Evolutionary conservation across 30 jellyfish, hydroid and myxozoan species (phyloP).

Genomic region (Nemopilema nomurai): DNA sequence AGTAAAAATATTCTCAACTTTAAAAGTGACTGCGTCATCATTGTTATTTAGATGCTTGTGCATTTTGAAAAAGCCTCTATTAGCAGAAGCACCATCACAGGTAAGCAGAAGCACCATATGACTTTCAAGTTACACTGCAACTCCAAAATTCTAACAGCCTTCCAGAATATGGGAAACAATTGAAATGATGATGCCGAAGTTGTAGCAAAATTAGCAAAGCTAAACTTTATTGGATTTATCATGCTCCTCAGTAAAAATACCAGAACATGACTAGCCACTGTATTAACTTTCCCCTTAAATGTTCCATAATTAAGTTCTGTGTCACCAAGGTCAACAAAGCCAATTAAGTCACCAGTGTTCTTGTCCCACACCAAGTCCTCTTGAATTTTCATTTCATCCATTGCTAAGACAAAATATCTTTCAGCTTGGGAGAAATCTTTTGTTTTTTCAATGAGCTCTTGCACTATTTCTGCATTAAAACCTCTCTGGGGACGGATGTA

Average conservation of each 20-base stretch:
- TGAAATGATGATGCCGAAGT: constrained; percentile 3
- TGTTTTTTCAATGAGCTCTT: constrained; percentile 6
- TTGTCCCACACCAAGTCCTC: constrained; percentile 59
- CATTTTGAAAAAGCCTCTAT: no score
- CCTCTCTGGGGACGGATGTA: constrained; percentile 64
- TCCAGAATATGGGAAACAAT: constrained; percentile 29
- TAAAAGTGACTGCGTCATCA: constrained; percentile 9
- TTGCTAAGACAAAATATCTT: constrained; percentile 8
- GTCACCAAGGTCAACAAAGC: constrained; percentile 48
- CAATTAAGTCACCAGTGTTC: constrained; percentile 52
- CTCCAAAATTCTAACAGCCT: constrained; percentile 47
- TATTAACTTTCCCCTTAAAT: not conserved
- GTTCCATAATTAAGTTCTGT: constrained; percentile 16
- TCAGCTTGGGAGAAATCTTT: constrained; percentile 15
- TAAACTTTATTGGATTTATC: not conserved
- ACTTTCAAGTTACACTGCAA: constrained; percentile 8
- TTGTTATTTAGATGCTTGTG: not conserved
- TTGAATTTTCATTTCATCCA: constrained; percentile 21
- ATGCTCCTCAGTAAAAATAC: constrained; percentile 23
- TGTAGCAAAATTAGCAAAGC: constrained; percentile 20
- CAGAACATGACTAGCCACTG: constrained; percentile 31
- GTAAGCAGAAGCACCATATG: not conserved
- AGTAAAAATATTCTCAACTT: not conserved
- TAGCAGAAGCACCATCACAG: not conserved
- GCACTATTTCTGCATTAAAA: constrained; percentile 19